Evolutionary conservation across 2,888 invertebrate genomes (phyloP).

Genomic region (Mimachlamys varia): DNA sequence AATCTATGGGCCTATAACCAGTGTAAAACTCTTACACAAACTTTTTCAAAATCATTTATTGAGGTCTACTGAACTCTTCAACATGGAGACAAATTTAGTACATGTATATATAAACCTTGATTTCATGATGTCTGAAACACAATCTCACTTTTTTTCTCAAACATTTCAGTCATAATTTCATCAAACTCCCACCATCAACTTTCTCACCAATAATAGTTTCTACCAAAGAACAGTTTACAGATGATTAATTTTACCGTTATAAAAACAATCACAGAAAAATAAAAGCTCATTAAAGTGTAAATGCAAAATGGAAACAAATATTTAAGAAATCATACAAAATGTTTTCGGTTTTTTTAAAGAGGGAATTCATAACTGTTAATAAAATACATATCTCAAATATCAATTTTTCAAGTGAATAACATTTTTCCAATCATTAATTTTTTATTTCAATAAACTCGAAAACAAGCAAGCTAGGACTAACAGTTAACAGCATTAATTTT

Average conservation of each 20-base stretch:
- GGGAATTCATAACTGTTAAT: neutral
- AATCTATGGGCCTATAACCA: too few relatives aligned
- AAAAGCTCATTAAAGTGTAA: neutral
- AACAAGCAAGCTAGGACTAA: too few relatives aligned
- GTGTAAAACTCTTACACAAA: neutral
- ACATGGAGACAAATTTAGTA: slow-evolving; percentile 7
- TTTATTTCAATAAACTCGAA: too few relatives aligned
- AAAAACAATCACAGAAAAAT: neutral
- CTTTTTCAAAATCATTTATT: neutral
- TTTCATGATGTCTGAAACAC: neutral
- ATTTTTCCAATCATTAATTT: too few relatives aligned
- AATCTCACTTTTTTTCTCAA: neutral
- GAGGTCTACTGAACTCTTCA: neutral
- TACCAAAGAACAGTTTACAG: neutral
- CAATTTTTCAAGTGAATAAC: too few relatives aligned
- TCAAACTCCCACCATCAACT: neutral
- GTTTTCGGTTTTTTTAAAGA: neutral
- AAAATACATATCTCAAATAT: too few relatives aligned
- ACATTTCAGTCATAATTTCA: neutral
- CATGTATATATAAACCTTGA: slow-evolving; percentile 12
- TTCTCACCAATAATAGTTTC: neutral
- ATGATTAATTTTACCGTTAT: neutral
- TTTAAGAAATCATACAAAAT: neutral
- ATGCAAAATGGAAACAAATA: neutral
- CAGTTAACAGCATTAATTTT: too few relatives aligned